A percentile compares a stretch with the other conserved stretches of the same genome.
These are phyloP conservation scores for Elymnias hypermnestra DNA, from an alignment of 1,140 invertebrate genomes.

Conservation along the genomic window DNA sequence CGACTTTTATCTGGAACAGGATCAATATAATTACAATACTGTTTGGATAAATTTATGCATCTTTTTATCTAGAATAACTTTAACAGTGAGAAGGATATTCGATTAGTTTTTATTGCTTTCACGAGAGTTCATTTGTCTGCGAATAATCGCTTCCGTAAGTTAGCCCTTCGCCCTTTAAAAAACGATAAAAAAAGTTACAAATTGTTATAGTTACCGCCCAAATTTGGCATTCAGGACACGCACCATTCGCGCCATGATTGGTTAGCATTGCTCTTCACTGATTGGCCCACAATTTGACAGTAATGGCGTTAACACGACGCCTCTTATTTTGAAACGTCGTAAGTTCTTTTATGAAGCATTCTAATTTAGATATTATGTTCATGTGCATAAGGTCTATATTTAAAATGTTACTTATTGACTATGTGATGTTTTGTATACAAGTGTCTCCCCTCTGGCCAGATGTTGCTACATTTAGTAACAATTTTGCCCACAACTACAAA, in stretches of 20 bases:
- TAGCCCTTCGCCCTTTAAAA: constrained; percentile 13
- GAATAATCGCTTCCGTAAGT: constrained; percentile 17
- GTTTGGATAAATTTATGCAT: no score
- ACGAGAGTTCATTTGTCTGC: constrained; percentile 10
- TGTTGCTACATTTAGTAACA: constrained; percentile 73
- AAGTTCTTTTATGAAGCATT: neutral
- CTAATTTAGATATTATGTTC: neutral
- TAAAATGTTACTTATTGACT: neutral
- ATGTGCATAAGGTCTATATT: neutral
- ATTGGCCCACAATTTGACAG: constrained; percentile 72
- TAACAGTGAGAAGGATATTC: neutral
- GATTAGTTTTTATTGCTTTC: neutral
- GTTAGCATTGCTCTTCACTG: constrained; percentile 41
- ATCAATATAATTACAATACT: no score
- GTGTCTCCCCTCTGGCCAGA: constrained; percentile 57
- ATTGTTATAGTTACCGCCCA: constrained; percentile 58
- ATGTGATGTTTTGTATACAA: constrained; percentile 6
- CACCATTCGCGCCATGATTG: constrained; percentile 43
- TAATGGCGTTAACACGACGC: constrained; percentile 67
- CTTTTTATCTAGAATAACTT: no score
- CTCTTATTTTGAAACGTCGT: constrained; percentile 10
- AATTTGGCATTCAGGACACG: constrained; percentile 67
- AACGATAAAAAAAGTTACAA: constrained; percentile 55
- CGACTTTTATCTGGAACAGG: no score
- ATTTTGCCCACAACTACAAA: constrained; percentile 66